Base-by-base conservation (phyloP, 2,888 invertebrate species). In the Eristalis tenax region DNA sequence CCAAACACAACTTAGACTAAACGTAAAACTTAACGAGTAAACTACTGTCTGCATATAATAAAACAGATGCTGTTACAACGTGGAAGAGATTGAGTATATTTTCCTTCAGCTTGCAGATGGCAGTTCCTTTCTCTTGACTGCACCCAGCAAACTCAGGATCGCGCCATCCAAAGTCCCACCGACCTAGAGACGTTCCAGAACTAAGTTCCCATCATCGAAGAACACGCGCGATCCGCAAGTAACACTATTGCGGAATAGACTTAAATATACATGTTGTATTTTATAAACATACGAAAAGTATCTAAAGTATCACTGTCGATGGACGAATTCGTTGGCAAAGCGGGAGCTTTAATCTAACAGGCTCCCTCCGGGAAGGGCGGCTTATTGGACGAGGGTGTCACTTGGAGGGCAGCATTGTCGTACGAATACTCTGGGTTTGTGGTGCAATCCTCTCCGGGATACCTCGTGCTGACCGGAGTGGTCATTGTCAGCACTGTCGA, bases 401-500 rank as follows among this genome's bases (percentile, higher is more conserved):
- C 95, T 15, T 95, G 95, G 95, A 97, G 95, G 0, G 95, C 96
- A 90, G 95, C 96, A 92, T 97, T 97, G 90, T 97, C 97, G 90
- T 97, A 96, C 0, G 96, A 96, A 90, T 96, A 96, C 90, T 96
- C 97, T 57, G 96, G 93, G 5, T 90, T 88, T 1, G 96, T 96
- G 0, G 95, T 95, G 76, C 92, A 92, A 89, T 97, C 96, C 91
- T 97, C 97, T 22, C 96, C 96, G 0, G 97, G 96, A 90, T 96
- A 94, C 81, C 96, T 94, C 83, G 95, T 95, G 89, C 96, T 96
- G 0, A 96, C 93, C 0, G 96, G 95, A 5, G 96, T 96, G 89
- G 96, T 96, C 65, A 96, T 94, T 0, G 96, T 96, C 74, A 94
- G 94, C 8, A 95, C 94, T 0, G 95, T 95, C 0, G 94, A 94